Evolutionary conservation across 2,888 invertebrate species (phyloP), one percentile per base, ranked within the genome.

Genomic region (Drosophila mulleri): DNA sequence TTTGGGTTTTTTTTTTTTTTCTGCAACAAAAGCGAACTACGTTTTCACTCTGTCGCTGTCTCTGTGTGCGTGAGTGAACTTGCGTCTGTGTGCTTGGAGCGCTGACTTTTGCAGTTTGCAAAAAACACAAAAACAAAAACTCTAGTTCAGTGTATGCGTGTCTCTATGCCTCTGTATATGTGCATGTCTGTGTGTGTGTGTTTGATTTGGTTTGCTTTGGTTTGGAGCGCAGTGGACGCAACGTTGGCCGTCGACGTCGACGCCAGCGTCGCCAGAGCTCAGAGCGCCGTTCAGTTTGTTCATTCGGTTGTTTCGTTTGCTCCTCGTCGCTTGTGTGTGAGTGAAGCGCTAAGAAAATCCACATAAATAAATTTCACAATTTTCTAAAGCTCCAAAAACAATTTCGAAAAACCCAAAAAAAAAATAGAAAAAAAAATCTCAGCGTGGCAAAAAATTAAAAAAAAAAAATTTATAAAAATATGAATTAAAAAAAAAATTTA

Each of bases 301-400:
- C 88, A 90, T 88, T 88, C 90, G 88, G 85, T 89, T 85, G 88
- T 88, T 80, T 89, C 90, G 88, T 82, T 87, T 90, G 90, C 88
- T 88, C 90, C 88, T 88, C 88, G 88, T 88, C 90, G 90, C 89
- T 82, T 89, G 90, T 85, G 77, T 89, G 88, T 87, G 84, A 84
- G 88, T 77, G 81, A 69, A 74, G 62, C 82, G 81, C 79, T 79
- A 74, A 73, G 52, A 76, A 75, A 72, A 72, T 71, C 65, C 47
- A 48, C 44, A 54, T 7, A 78, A 62, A 63, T 29, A 66, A 65
- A 72, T 64, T 47, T 52, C 72, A 64, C 75, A 58, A 60, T 29
- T 41, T 56, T 3, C 56, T 48, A 45, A 32, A 53, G 58, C 54
- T 32, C 7, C 50, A 42, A 52, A 66, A 60, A 75, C 63, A 63